Evolutionary conservation across 2,797 vertebrate genomes (phyloP), one percentile per base, ranked within the genome.

Genomic region (Enteromius viviparus): DNA sequence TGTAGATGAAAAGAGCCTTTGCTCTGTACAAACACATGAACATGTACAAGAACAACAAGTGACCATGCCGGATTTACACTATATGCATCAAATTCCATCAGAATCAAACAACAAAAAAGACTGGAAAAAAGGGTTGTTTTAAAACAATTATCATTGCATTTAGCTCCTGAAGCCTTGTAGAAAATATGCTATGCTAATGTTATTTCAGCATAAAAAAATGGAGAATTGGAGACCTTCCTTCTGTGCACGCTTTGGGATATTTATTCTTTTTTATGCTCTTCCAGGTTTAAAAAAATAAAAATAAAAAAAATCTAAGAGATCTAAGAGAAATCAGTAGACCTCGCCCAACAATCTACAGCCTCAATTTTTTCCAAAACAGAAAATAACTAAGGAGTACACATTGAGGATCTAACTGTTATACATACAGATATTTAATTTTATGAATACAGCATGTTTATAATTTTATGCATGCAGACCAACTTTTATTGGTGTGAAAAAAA

Each of bases 1-100:
- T 72, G 19, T 37, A 84, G 55, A 85, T 77, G 62, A 84, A 78
- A 69, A 77, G 60, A 78, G 55, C 17, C 64, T 60, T 69, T 58
- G 37, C 53, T 72, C 12, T 23, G 29, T 47, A 81, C 53, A 34
- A 32, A 71, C 68, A 81, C 26, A 72, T 81, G 47, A 71, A 4
- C 26, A 71, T 34, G 17, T 32, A 17, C 68, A 71, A 45, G 42
- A 23, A 80, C 53, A 71, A 71, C 53, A 49, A 26, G 79, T 80
- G 65, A 49, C 19, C 60, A 10, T 42, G 11, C 68, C 32, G 23
- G 23, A 80, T 71, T 80, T n/a, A 70, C 6, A 10, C 64, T 26
- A 70, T 58, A 49, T 65, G 60, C 68, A 55, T 55, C n/a, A 5
- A 55, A 69, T 69, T 58, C 10, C 3, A 29, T 45, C 17, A 32